phyloP scores from a whole-genome alignment of 2,888 invertebrate genomes.

The Eudasyphora cyanicolor region DNA sequence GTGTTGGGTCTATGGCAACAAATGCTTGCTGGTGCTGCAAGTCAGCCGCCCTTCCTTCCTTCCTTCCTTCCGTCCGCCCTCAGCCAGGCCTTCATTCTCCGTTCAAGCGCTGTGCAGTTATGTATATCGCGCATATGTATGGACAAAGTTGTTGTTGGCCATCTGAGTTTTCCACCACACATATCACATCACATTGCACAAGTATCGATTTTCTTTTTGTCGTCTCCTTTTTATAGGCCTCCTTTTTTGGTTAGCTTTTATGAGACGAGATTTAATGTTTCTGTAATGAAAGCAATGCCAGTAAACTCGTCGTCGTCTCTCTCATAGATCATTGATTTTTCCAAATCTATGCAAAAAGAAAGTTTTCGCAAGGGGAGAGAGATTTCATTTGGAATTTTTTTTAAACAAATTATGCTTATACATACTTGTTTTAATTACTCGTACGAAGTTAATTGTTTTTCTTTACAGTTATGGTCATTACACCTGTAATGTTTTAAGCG shows the following conservation, averaged over 20 bases:
- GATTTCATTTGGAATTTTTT: background rate
- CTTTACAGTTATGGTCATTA: background rate
- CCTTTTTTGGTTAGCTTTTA: background rate
- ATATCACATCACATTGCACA: slow-evolving; percentile 10
- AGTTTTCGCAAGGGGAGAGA: slow-evolving; percentile 39
- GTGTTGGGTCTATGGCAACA: slow-evolving; percentile 61
- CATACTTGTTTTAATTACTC: slow-evolving; percentile 34
- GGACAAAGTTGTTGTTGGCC: slow-evolving; percentile 20
- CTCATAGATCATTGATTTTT: slow-evolving; percentile 29
- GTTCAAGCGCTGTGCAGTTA: background rate
- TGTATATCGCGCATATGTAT: background rate
- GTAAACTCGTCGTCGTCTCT: slow-evolving; percentile 33
- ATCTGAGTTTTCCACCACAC: slow-evolving; percentile 9
- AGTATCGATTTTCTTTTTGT: slow-evolving; percentile 60
- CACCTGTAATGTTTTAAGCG: background rate
- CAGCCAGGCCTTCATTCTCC: background rate
- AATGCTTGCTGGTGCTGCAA: slow-evolving; percentile 5
- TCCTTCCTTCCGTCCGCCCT: slow-evolving; percentile 25
- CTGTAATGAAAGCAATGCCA: slow-evolving; percentile 17
- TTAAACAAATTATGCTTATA: slow-evolving; percentile 21
- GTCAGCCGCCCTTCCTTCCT: background rate
- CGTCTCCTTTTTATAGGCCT: slow-evolving; percentile 17
- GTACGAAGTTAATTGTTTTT: slow-evolving; percentile 4
- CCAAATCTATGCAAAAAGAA: slow-evolving; percentile 50
- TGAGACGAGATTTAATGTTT: slow-evolving; percentile 10